These are phyloP conservation scores for Oxygymnocypris stewartii DNA, from an alignment of 2,113 vertebrate genomes.

Conservation along the genomic window DNA sequence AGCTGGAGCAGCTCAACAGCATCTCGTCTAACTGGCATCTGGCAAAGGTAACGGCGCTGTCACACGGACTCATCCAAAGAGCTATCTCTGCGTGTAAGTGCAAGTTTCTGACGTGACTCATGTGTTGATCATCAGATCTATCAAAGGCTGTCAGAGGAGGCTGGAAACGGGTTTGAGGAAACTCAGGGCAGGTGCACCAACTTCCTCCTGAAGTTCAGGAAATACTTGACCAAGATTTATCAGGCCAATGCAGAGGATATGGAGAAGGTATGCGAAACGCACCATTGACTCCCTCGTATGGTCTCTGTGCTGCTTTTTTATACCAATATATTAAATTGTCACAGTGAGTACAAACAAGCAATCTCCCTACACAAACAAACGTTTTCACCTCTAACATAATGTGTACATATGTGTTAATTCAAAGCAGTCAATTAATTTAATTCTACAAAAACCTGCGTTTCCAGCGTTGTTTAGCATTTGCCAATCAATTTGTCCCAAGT, in stretches of 20 bases:
- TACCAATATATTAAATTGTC: too few species aligned
- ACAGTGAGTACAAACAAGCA: too few species aligned
- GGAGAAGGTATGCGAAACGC: slow-evolving; percentile 75
- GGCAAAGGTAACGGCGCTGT: slow-evolving; percentile 78
- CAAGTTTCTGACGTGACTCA: background rate
- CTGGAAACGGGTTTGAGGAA: slow-evolving; percentile 85
- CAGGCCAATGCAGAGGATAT: slow-evolving; percentile 76
- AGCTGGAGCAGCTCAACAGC: slow-evolving; percentile 88
- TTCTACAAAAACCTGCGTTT: too few species aligned
- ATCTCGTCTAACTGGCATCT: slow-evolving; percentile 90
- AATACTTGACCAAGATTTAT: slow-evolving; percentile 84
- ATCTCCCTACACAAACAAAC: too few species aligned
- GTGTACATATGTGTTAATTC: too few species aligned
- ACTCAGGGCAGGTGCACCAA: slow-evolving; percentile 86
- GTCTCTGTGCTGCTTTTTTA: background rate
- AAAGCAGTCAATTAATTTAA: too few species aligned
- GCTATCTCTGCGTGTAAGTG: background rate
- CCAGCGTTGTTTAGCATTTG: too few species aligned
- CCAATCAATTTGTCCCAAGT: too few species aligned
- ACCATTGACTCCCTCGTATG: background rate
- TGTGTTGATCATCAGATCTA: slow-evolving; percentile 80
- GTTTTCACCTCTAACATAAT: too few species aligned
- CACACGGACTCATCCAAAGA: background rate
- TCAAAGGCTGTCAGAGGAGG: slow-evolving; percentile 89
- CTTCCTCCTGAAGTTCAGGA: slow-evolving; percentile 82